A percentile compares a stretch with the other conserved stretches of the same genome.
phyloP scores from a whole-genome alignment of 1,140 invertebrate genomes.

The Drosophila pectinifera region DNA sequence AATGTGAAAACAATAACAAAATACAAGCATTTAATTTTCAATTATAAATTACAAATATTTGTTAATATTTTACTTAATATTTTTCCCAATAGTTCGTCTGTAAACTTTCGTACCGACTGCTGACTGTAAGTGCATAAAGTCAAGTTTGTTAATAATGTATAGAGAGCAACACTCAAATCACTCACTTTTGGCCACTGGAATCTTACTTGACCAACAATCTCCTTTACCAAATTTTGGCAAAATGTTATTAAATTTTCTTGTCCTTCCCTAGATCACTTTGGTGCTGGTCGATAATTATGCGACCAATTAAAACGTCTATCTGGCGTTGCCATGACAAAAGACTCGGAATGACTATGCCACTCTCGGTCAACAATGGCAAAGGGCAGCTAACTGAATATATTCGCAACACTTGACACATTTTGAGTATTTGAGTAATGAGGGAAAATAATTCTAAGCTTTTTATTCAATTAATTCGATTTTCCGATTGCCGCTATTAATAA shows the following conservation, averaged over 20 bases:
- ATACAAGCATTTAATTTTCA: no score
- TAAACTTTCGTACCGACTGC: background rate
- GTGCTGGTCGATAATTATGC: constrained; percentile 29
- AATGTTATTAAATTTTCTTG: constrained; percentile 38
- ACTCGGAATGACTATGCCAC: constrained; percentile 9
- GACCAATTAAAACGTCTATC: constrained; percentile 27
- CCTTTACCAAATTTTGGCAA: background rate
- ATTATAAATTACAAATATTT: no score
- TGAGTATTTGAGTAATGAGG: background rate
- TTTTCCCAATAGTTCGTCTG: no score
- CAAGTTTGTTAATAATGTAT: background rate
- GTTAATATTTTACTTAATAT: no score
- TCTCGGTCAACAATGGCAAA: constrained; percentile 16
- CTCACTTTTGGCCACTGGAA: background rate
- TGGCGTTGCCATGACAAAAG: constrained; percentile 26
- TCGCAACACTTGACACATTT: constrained; percentile 9
- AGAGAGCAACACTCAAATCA: background rate
- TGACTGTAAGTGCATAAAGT: background rate
- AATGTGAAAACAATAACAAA: no score
- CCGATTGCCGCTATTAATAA: background rate
- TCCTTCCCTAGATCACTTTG: constrained; percentile 3
- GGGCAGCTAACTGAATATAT: constrained; percentile 13
- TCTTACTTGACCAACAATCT: background rate
- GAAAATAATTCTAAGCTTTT: constrained; percentile 2
- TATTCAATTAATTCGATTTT: background rate